phyloP scores from a whole-genome alignment of 2,113 vertebrate genomes.

The Cyprinodon brontotheroides region DNA sequence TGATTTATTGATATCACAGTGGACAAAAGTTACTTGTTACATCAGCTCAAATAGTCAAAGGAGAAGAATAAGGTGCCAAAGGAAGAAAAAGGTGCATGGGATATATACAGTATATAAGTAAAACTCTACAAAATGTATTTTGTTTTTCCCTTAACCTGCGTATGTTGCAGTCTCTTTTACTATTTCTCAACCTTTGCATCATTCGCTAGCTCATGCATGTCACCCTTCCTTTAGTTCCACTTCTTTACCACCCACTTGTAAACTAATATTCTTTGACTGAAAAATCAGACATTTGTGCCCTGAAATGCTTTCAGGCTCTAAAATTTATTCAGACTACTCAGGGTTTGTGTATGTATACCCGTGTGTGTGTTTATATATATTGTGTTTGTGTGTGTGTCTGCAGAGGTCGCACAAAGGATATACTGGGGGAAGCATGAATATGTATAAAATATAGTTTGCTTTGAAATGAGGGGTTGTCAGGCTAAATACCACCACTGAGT shows the following conservation, averaged over 20 bases:
- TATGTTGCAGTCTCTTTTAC: neutral
- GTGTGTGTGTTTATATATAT: neutral
- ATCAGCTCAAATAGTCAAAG: no score
- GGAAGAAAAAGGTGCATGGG: no score
- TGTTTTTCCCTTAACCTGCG: conserved; percentile 1
- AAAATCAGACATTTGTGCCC: conserved; percentile 39
- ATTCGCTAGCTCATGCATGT: conserved; percentile 20
- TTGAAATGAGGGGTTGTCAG: conserved; percentile 51
- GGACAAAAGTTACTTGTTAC: no score
- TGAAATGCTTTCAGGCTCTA: conserved; percentile 9
- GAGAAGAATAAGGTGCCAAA: no score
- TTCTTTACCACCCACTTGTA: conserved; percentile 26
- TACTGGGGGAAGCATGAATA: conserved; percentile 55
- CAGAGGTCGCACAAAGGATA: conserved; percentile 51
- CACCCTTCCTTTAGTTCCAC: conserved; percentile 1
- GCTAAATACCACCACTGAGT: conserved; percentile 51
- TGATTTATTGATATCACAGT: no score
- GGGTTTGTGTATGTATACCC: conserved; percentile 5
- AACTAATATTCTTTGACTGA: conserved; percentile 53
- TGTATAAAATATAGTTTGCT: conserved; percentile 52
- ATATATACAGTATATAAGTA: neutral
- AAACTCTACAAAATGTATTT: neutral
- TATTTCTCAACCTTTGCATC: conserved; percentile 28
- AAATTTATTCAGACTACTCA: conserved; percentile 31
- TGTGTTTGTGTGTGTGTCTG: neutral